A percentile compares a stretch with the other conserved stretches of the same genome.
phyloP scores from a whole-genome alignment of 2,888 invertebrate species.

The Deilephila porcellus region DNA sequence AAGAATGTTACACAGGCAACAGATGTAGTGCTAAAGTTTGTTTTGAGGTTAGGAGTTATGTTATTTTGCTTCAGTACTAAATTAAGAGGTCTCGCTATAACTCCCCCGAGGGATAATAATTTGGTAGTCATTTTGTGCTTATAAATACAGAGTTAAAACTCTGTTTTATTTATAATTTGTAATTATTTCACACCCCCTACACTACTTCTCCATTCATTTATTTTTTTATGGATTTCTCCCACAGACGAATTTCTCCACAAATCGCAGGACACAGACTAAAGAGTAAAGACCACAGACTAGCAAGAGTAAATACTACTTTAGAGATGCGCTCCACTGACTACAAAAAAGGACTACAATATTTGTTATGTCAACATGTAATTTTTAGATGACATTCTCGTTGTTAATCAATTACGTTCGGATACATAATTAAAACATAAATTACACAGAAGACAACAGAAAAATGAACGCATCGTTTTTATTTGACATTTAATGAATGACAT shows the following conservation, averaged over 20 bases:
- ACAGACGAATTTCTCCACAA: neutral
- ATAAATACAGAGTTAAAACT: conserved; percentile 39
- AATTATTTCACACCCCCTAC: conserved; percentile 20
- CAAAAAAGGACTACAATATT: too few species aligned
- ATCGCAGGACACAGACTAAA: neutral
- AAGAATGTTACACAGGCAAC: conserved; percentile 85
- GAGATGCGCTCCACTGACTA: too few species aligned
- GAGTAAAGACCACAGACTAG: too few species aligned
- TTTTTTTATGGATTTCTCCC: neutral
- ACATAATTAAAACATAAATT: neutral
- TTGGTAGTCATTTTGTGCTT: conserved; percentile 63
- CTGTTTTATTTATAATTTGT: conserved; percentile 35
- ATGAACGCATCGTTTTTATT: conserved; percentile 31
- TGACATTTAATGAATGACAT: conserved; percentile 30
- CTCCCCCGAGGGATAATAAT: conserved; percentile 60
- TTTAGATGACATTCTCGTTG: neutral
- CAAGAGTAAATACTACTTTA: neutral
- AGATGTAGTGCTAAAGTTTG: conserved; percentile 66
- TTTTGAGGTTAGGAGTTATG: conserved; percentile 72
- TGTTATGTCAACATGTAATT: neutral
- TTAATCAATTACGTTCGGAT: neutral
- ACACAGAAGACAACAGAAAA: too few species aligned
- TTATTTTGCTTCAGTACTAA: conserved; percentile 58
- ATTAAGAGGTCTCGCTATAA: conserved; percentile 60
- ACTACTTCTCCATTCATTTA: neutral